A percentile compares a stretch with the other conserved stretches of the same genome.
These are phyloP conservation scores for Poicephalus gulielmi DNA, from an alignment of 2,113 vertebrate species.

Conservation along the genomic window DNA sequence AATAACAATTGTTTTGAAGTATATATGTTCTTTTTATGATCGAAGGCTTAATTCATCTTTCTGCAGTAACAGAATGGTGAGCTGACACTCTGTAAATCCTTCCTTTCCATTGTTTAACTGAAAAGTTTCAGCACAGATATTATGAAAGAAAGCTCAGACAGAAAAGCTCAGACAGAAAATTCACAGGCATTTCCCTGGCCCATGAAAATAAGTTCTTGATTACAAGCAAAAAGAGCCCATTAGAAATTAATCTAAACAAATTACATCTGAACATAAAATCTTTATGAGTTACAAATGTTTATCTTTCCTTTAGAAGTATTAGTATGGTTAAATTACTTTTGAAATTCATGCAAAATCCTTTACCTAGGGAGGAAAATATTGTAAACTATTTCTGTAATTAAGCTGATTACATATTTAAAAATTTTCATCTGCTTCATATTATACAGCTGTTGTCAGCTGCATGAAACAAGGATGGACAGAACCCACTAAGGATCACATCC, in stretches of 20 bases:
- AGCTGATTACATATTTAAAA: not conserved
- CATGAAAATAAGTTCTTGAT: slow-evolving; percentile 5
- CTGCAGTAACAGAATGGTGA: not conserved
- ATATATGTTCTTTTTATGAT: slow-evolving; percentile 10
- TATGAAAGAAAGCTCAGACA: not conserved
- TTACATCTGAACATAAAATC: not conserved
- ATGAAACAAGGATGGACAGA: not conserved
- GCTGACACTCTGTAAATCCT: slow-evolving; percentile 46
- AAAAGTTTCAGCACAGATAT: not conserved
- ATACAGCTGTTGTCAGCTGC: not conserved
- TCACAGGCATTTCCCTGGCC: slow-evolving; percentile 6
- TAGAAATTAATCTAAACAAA: slow-evolving; percentile 44
- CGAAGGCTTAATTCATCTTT: slow-evolving; percentile 24
- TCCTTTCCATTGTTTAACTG: not conserved
- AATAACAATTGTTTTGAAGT: slow-evolving; percentile 41
- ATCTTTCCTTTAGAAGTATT: not conserved
- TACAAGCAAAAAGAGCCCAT: not conserved
- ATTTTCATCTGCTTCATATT: not conserved
- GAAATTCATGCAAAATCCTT: not conserved
- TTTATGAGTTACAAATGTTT: not conserved
- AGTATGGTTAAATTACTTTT: not conserved
- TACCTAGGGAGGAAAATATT: not conserved
- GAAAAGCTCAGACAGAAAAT: slow-evolving; percentile 9
- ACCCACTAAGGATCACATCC: accelerated
- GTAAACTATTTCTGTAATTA: not conserved